Evolutionary conservation across 2,888 invertebrate species (phyloP).

Genomic region (Corythucha ciliata): DNA sequence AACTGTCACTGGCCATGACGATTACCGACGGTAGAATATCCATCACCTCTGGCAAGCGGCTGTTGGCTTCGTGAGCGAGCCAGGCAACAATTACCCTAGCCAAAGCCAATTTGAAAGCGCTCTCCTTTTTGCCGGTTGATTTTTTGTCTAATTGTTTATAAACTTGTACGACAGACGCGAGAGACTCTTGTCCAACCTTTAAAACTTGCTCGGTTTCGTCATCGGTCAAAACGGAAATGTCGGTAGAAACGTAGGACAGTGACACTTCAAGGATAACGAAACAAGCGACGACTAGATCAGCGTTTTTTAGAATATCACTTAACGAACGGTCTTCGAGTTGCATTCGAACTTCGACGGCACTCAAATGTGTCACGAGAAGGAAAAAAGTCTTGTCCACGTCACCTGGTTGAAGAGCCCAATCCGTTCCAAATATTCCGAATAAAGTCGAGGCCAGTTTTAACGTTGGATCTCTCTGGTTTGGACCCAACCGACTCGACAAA

Average conservation of each 20-base stretch:
- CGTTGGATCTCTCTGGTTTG: conserved; percentile 83
- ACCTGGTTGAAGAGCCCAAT: conserved; percentile 66
- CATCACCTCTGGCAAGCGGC: conserved; percentile 73
- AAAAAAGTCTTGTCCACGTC: conserved; percentile 72
- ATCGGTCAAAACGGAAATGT: not conserved
- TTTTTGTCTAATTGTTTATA: too few species aligned
- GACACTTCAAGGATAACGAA: conserved; percentile 72
- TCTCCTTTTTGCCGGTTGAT: conserved; percentile 59
- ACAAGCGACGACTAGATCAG: conserved; percentile 70
- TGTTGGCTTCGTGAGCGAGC: conserved; percentile 82
- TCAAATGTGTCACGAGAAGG: conserved; percentile 72
- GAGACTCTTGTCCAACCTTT: not conserved
- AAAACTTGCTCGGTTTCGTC: not conserved
- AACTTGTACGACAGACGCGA: not conserved
- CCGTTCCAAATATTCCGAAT: conserved; percentile 69
- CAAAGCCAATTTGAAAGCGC: conserved; percentile 69
- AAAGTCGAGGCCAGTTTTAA: conserved; percentile 71
- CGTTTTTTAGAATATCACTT: conserved; percentile 65
- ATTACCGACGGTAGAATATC: conserved; percentile 72
- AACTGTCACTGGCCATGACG: conserved; percentile 68
- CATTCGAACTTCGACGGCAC: conserved; percentile 89
- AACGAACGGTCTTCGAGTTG: conserved; percentile 76
- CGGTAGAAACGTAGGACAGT: conserved; percentile 54
- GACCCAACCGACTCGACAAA: conserved; percentile 74
- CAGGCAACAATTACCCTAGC: conserved; percentile 77